These are phyloP conservation scores for Scolopax rusticola DNA, from an alignment of 2,797 vertebrate species.

Conservation along the genomic window DNA sequence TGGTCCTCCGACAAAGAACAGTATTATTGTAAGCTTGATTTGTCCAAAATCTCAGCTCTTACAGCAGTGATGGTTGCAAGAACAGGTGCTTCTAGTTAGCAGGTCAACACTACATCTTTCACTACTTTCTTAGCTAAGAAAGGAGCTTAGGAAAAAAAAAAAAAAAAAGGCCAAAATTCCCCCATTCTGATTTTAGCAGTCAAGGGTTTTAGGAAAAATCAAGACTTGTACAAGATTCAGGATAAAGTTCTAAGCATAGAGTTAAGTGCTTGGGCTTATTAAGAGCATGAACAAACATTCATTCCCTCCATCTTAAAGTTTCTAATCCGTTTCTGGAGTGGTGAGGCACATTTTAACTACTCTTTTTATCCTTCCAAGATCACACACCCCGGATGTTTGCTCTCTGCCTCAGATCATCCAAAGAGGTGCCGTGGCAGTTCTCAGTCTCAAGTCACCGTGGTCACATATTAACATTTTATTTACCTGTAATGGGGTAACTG, in stretches of 20 bases:
- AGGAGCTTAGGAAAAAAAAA: background rate
- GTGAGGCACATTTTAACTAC: background rate
- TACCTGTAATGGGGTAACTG: background rate
- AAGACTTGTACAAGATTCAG: background rate
- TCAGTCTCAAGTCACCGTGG: background rate
- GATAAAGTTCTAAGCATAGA: background rate
- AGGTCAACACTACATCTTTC: background rate
- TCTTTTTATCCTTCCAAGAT: background rate
- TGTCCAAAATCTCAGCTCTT: background rate
- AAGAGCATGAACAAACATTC: background rate
- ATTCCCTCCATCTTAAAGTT: background rate
- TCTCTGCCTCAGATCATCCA: background rate
- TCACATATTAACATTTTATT: conserved; percentile 17
- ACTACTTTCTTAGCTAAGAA: background rate
- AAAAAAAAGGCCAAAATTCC: background rate
- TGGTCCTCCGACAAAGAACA: background rate
- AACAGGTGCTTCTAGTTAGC: background rate
- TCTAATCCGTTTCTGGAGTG: background rate
- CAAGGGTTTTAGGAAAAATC: background rate
- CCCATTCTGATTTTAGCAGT: background rate
- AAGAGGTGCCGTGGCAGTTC: background rate
- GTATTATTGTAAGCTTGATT: background rate
- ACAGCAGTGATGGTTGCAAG: background rate
- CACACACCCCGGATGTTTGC: background rate
- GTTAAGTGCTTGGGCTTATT: background rate